Evolutionary conservation across 2,888 invertebrate species (phyloP), one percentile per base, ranked within the genome.

Genomic region (Andricus curvator): DNA sequence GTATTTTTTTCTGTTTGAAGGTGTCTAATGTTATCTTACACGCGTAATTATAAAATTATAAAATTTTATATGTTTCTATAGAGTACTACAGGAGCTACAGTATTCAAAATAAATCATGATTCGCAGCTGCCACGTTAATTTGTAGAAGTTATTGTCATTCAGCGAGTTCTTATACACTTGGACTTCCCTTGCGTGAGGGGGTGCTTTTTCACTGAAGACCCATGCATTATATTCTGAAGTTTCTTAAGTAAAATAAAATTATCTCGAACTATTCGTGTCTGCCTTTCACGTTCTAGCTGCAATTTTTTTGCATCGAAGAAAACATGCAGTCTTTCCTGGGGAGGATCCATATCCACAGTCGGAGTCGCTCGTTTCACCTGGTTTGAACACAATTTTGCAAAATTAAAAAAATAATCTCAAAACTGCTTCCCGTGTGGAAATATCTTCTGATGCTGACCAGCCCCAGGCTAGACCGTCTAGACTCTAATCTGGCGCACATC

Each of bases 241-340:
- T 91, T 91, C 77, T 87, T 88, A 64, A 91, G 78, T 0, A 92
- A 86, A 29, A 92, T 91, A 70, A 92, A 92, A 84, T 92, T 92
- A 60, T 92, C 90, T 15, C 88, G 85, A 1, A 88, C 80, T 25
- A 92, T 92, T 22, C 88, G 88, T 8, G 88, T 88, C 68, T 92
- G 92, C 11, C 91, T 86, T 79, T 92, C 92, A 1, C 87, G 85
- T 68, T 92, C 91, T 25, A 92, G 66, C 80, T 92, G 92, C 48
- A 85, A 80, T 33, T 90, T 87, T 25, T 92, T 92, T 1, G 92
- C 92, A 78, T 92, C 88, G 62, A 85, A 83, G 0, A 84, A 64
- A 4, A 92, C 88, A 79, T 92, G 92, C 2, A 90, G 90, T 66
- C 92, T 86, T n/a, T 70, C 80, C 22, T 83, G 80, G 2, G 92